These are phyloP conservation scores for Myrmecobius fasciatus DNA, from an alignment of 2,113 vertebrate species.

Conservation along the genomic window DNA sequence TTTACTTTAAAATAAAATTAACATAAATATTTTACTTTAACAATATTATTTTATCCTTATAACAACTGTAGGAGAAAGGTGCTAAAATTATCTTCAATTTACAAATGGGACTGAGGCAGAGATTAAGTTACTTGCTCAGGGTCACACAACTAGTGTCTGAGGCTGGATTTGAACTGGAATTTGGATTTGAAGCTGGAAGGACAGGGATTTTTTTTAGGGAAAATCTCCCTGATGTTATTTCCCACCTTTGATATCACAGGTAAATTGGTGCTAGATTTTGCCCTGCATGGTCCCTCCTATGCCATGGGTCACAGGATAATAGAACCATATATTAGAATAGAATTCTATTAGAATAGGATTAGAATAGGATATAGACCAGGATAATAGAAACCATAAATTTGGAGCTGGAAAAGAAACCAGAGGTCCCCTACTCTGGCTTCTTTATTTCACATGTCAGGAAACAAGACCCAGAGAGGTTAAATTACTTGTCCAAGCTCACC, in stretches of 20 bases:
- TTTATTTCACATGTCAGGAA: background rate
- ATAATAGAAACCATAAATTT: background rate
- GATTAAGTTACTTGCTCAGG: background rate
- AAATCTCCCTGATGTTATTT: background rate
- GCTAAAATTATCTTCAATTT: background rate
- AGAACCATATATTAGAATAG: no score
- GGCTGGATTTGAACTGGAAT: background rate
- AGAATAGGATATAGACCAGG: no score
- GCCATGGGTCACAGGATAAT: background rate
- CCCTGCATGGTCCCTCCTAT: background rate
- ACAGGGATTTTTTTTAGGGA: background rate
- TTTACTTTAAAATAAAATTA: background rate
- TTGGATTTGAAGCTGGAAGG: no score
- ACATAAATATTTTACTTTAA: no score
- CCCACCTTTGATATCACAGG: background rate
- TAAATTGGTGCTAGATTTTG: background rate
- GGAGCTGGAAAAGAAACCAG: background rate
- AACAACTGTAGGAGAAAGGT: background rate
- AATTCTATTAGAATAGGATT: no score
- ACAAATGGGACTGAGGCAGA: background rate
- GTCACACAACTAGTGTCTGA: background rate
- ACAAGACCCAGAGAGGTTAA: background rate
- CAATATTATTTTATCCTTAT: background rate
- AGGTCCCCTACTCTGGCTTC: background rate
- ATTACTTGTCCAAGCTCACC: background rate